Evolutionary conservation across 2,113 vertebrate genomes (phyloP).

Genomic region (Saimiri boliviensis): DNA sequence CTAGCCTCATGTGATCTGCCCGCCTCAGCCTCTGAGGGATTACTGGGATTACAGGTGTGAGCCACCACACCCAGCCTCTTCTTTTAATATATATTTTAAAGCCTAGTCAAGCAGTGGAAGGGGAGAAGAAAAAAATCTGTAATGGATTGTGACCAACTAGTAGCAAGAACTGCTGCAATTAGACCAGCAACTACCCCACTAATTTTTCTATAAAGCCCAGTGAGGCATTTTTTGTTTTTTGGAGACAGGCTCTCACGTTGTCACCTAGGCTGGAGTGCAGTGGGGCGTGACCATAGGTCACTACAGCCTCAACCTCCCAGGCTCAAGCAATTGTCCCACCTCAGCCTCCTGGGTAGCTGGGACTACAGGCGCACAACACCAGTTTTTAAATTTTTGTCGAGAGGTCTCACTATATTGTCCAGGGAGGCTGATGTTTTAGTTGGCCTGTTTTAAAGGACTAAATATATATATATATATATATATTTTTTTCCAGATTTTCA

Average conservation of each 20-base stretch:
- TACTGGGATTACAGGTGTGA: no score
- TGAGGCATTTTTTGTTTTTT: neutral
- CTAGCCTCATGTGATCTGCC: no score
- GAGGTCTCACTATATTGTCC: neutral
- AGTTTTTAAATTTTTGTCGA: no score
- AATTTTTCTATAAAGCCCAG: neutral
- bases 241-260: neutral
- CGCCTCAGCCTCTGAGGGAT: no score
- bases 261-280: neutral
- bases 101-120: no score
- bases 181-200: no score
- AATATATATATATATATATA: neutral
- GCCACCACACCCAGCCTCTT: no score
- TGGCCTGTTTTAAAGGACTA: neutral
- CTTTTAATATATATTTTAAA: no score
- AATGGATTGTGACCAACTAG: no score
- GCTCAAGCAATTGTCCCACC: neutral
- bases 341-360: neutral
- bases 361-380: neutral
- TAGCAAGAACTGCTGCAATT: no score
- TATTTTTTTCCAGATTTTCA: neutral
- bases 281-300: neutral
- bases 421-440: neutral
- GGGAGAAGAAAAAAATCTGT: no score
- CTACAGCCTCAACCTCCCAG: neutral